phyloP scores from a whole-genome alignment of 2,113 vertebrate species.

The Thermophis baileyi region DNA sequence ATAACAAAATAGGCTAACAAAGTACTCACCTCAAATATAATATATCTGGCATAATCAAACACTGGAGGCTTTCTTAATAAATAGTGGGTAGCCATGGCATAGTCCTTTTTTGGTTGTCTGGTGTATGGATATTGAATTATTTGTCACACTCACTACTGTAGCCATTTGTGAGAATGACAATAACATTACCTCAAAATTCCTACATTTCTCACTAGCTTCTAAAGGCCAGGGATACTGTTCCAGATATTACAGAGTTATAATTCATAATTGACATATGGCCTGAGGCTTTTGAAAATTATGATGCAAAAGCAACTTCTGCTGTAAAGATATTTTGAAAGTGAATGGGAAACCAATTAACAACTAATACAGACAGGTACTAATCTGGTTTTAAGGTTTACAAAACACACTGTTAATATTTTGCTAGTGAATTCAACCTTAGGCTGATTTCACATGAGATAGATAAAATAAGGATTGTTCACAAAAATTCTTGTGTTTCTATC shows the following conservation, averaged over 20 bases:
- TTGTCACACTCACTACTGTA: not conserved
- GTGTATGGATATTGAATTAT: not conserved
- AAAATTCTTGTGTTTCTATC: not conserved
- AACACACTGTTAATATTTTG: not conserved
- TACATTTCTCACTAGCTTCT: not conserved
- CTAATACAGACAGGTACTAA: not conserved
- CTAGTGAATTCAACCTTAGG: not conserved
- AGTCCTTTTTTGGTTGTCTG: not conserved
- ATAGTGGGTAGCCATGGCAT: not conserved
- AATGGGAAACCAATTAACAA: not conserved
- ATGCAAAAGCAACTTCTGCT: not conserved
- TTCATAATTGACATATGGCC: not conserved
- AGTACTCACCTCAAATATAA: not conserved
- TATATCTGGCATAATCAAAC: not conserved
- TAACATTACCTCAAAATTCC: not conserved
- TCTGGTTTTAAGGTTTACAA: not conserved
- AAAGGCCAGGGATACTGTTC: not conserved
- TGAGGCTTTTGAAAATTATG: not conserved
- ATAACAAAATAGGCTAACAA: not conserved
- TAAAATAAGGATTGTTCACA: not conserved
- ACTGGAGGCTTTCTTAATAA: not conserved
- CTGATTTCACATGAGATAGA: not conserved
- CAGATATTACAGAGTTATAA: not conserved
- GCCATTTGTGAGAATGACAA: not conserved
- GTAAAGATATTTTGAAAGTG: not conserved